Conservation (phyloP, 2,797 vertebrate species). For the Pelodytes ibericus region DNA sequence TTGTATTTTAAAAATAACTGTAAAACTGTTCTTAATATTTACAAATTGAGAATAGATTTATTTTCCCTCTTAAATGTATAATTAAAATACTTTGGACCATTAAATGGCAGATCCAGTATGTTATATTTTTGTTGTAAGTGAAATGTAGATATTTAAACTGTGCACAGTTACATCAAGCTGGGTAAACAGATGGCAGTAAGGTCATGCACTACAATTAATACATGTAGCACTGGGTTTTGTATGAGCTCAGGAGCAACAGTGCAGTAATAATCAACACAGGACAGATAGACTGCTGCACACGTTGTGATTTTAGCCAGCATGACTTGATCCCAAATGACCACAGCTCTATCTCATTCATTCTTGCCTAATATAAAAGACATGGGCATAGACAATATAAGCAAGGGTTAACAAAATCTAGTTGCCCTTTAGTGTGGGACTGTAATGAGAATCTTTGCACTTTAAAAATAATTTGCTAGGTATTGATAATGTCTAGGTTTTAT, state of each 20-base stretch:
- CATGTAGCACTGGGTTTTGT: slow-evolving; percentile 26
- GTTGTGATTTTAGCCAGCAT: slow-evolving; percentile 26
- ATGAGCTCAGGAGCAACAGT: slow-evolving; percentile 16
- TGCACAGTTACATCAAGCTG: slow-evolving; percentile 21
- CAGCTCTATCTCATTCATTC: neutral
- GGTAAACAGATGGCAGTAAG: slow-evolving; percentile 29
- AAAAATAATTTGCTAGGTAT: too few relatives aligned
- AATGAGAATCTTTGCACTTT: too few relatives aligned
- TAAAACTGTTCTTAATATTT: slow-evolving; percentile 4
- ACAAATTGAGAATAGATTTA: slow-evolving; percentile 13
- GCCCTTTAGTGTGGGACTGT: too few relatives aligned
- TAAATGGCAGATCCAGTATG: slow-evolving; percentile 5
- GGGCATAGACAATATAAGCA: neutral
- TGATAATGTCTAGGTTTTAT: too few relatives aligned
- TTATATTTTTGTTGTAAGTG: neutral
- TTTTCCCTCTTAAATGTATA: neutral
- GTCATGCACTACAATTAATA: slow-evolving; percentile 29
- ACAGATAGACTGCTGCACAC: slow-evolving; percentile 24
- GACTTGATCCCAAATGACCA: slow-evolving; percentile 5
- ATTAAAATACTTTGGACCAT: too few relatives aligned
- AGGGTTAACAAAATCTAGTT: too few relatives aligned
- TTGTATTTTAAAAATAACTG: too few relatives aligned
- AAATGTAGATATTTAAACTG: neutral
- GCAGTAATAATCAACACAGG: slow-evolving; percentile 38
- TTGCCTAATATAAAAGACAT: neutral